Percentiles rank a stretch among this genome's conserved stretches.
These are phyloP conservation scores for Heliconius hewitsoni DNA, from an alignment of 1,140 invertebrate species.

Conservation along the genomic window DNA sequence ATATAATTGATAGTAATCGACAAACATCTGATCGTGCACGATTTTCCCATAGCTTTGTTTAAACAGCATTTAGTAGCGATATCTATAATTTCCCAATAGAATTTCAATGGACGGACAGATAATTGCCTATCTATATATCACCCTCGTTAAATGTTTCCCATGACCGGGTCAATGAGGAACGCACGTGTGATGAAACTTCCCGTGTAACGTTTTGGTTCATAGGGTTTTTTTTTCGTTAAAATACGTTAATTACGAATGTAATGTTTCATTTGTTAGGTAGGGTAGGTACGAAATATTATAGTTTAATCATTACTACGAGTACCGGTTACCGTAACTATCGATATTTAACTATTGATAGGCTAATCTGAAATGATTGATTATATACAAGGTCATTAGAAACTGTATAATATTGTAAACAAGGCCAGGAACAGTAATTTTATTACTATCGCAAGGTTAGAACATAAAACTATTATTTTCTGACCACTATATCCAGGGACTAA, in stretches of 20 bases:
- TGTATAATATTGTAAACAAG: neutral
- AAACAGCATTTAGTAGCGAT: conserved; percentile 43
- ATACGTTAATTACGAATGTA: conserved; percentile 15
- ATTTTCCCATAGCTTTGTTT: conserved; percentile 40
- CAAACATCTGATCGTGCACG: conserved; percentile 15
- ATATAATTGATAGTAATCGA: conserved; percentile 31
- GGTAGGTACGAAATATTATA: neutral
- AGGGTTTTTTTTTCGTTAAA: conserved; percentile 25
- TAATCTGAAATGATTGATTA: neutral
- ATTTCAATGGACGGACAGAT: conserved; percentile 54
- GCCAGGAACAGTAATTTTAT: neutral
- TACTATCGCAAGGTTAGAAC: neutral
- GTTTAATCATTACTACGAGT: no score
- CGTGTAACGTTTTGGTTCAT: conserved; percentile 37
- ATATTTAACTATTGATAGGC: neutral
- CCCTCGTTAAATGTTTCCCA: conserved; percentile 74
- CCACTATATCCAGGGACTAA: no score
- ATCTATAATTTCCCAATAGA: conserved; percentile 59
- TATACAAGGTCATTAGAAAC: neutral
- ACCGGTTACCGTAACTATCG: no score
- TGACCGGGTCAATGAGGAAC: conserved; percentile 46
- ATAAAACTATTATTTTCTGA: neutral
- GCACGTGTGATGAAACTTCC: conserved; percentile 44
- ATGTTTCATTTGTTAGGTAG: neutral
- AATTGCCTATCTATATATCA: conserved; percentile 69